Percentiles rank a stretch among this genome's conserved stretches.
Conservation (phyloP, 2,888 invertebrate genomes). For the Phanerotoma sp. region DNA sequence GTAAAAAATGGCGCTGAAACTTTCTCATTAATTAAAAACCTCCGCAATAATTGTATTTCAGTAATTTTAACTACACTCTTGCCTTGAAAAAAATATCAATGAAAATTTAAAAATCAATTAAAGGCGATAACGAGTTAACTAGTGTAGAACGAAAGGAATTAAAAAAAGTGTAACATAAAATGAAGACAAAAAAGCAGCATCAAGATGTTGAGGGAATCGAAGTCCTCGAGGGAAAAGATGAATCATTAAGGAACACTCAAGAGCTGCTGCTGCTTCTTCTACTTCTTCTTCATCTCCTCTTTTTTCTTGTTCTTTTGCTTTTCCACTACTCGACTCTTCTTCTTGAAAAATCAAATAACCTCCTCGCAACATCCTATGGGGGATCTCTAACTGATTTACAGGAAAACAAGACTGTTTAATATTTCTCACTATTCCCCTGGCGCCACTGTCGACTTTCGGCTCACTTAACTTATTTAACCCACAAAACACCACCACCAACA, state of each 20-base stretch:
- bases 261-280: no score
- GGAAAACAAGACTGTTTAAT: slow-evolving; percentile 57
- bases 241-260: not conserved
- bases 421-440: slow-evolving; percentile 50
- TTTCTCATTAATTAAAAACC: no score
- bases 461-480: slow-evolving; percentile 25
- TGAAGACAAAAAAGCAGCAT: not conserved
- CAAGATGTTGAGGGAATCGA: not conserved
- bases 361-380: slow-evolving; percentile 27
- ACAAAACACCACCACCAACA: slow-evolving; percentile 7
- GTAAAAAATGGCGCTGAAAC: no score
- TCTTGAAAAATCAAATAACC: not conserved
- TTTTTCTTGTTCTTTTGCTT: no score
- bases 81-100: no score
- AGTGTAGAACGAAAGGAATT: not conserved
- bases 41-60: no score
- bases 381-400: slow-evolving; percentile 56
- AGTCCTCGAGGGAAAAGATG: slow-evolving; percentile 7
- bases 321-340: slow-evolving; percentile 7
- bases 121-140: no score
- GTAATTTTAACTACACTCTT: no score
- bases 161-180: not conserved
- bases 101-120: not conserved
- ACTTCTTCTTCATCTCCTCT: no score
- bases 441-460: slow-evolving; percentile 42